Base-by-base conservation (phyloP, 2,113 vertebrate species). In the Guaruba guarouba region DNA sequence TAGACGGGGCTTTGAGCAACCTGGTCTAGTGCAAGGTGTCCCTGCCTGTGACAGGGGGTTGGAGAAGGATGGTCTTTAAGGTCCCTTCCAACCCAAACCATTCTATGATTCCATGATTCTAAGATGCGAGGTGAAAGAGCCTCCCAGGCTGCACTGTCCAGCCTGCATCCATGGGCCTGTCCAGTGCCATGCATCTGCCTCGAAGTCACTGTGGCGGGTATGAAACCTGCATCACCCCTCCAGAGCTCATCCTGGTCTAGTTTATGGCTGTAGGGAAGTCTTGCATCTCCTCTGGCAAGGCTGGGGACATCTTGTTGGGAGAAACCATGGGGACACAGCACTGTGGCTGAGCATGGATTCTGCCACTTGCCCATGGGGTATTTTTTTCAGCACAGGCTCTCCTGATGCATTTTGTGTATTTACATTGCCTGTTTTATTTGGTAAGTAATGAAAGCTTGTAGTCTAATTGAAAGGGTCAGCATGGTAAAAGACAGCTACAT, bases 291-390 rank as follows among this genome's bases (percentile, higher is more conserved):
- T 14, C 6, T 1, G 1, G 13, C 19, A 48, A 44, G 39, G 11
- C 16, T 79, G 27, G n/a, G 6, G 31, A 23, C 33, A 19, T 28
- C 31, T 11, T 28, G 18, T 17, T 19, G 8, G 25, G 55, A 52
- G 48, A 11, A 37, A 27, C 27, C 1, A 4, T n/a, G 74, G 8
- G 33, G 11, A 41, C 4, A 2, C 0, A 2, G n/a, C 0, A 0
- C 68, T 51, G 62, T n/a, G 22, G 7, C 57, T 41, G 18, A 48
- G 9, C 22, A 27, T 37, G 57, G n/a, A 35, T 15, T 46, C 49
- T 46, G 25, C 13, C 35, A 15, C 57, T 19, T 46, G 48, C 33
- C 39, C 6, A 0, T 7, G 10, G 13, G 16, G 11, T 31, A 3
- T 48, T 77, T 83, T 86, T 61, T 67, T 39, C 83, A 67, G 35